Percentiles rank a stretch among this genome's conserved stretches.
Conservation (phyloP, 2,113 vertebrate species). For the Meriones unguiculatus region DNA sequence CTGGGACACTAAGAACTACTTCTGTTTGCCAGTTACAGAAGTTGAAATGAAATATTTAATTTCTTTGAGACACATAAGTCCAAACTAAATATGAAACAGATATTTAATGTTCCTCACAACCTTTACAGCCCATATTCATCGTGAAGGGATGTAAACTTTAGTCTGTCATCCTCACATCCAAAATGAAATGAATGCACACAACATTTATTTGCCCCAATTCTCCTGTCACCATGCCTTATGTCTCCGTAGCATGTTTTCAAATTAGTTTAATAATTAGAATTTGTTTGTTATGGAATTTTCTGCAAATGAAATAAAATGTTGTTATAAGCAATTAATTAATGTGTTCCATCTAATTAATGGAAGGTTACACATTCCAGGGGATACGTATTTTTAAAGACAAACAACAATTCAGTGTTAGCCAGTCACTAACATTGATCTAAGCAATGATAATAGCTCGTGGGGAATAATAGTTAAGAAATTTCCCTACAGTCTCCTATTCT, state of each 20-base stretch:
- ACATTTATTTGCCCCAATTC: not conserved
- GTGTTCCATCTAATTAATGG: not conserved
- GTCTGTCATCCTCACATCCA: not conserved
- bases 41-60: slow-evolving; percentile 30
- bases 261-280: not conserved
- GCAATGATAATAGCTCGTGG: not conserved
- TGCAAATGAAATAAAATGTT: not conserved
- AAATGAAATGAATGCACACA: not conserved
- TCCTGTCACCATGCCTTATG: not conserved
- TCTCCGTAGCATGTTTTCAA: not conserved
- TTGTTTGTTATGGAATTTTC: not conserved
- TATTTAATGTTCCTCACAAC: not conserved
- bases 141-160: not conserved
- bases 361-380: not conserved
- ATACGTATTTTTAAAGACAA: not conserved
- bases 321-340: not conserved
- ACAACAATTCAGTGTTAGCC: not conserved
- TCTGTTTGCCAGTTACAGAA: slow-evolving; percentile 12
- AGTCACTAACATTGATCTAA: not conserved
- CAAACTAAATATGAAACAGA: not conserved
- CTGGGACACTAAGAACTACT: not conserved
- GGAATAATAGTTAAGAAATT: not conserved
- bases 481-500: not conserved
- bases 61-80: not conserved
- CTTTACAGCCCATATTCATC: not conserved